Base-by-base conservation (phyloP, 2,797 vertebrate species). In the Spinibarbus caldwelli region DNA sequence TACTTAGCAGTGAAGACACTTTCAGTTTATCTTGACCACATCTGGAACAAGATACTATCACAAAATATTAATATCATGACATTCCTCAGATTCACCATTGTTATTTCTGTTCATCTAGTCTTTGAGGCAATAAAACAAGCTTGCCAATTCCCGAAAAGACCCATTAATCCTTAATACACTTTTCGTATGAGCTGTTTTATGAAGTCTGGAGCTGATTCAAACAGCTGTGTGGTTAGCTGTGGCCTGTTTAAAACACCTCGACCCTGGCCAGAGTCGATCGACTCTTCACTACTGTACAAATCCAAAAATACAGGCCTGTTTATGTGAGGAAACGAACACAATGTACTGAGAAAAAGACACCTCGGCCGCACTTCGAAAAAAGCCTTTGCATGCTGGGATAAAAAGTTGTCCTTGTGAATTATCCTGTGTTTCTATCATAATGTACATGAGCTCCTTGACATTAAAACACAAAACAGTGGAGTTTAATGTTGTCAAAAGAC, bases 171-270 rank as follows among this genome's bases (percentile, higher is more conserved):
- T 72, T 36, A 73, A 83, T 78, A 85, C 34, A 77, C 83, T 75
- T 86, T 86, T 88, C 41, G 78, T 85, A 88, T 49, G 80, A 89
- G 79, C 64, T 66, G 49, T 86, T 89, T 87, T 57, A 86, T 80
- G 62, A 41, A 43, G 66, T 64, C 85, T 88, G 87, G 88, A 81
- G 57, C 15, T 0, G 57, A 6, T 80, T 85, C 85, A 88, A 88
- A 85, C 89, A 88, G 86, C 88, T 85, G 88, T 70, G 85, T 31
- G 54, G 68, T 86, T 85, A 84, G 52, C 82, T 62, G 76, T 81
- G 77, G 79, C 15, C 71, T 2, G 68, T 72, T 54, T 70, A 79
- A 82, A 83, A 89, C 86, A 84, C 86, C 70, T 82, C 86, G 54
- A 86, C 79, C 83, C 81, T 43, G 47, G 79, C 52, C 68, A 86